Conservation (phyloP, 2,797 vertebrate species). For the Vultur gryphus region DNA sequence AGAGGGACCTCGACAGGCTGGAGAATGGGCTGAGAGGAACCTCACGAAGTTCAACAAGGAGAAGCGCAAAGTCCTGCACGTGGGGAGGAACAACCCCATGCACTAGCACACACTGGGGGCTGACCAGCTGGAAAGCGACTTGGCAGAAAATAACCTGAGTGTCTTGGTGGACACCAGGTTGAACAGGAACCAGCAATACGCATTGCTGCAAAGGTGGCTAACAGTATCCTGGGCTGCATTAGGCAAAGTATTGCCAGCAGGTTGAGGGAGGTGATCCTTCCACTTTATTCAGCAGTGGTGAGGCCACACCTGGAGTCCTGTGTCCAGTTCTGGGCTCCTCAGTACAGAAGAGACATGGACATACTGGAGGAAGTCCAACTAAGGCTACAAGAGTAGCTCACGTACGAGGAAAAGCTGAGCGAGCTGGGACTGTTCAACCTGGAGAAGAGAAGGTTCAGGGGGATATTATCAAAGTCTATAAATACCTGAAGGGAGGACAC, state of each 20-base stretch:
- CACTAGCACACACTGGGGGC: background rate
- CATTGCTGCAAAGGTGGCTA: background rate
- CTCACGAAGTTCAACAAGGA: background rate
- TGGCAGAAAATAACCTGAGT: background rate
- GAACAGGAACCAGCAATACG: background rate
- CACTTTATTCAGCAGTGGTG: background rate
- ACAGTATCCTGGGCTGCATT: background rate
- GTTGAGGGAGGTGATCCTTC: background rate
- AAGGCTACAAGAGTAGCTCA: background rate
- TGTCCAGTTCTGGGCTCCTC: background rate
- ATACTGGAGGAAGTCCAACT: background rate
- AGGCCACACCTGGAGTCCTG: background rate
- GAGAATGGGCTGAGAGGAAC: background rate
- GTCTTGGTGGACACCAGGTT: background rate
- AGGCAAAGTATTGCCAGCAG: background rate
- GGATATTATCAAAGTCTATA: background rate
- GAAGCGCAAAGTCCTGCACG: background rate
- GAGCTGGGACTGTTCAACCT: background rate
- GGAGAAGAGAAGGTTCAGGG: background rate
- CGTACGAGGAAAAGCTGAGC: background rate
- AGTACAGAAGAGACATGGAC: background rate
- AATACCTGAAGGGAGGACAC: background rate
- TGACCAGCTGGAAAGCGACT: background rate
- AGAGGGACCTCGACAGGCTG: background rate
- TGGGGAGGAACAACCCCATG: background rate